A percentile compares a stretch with the other conserved stretches of the same genome.
Conservation (phyloP, 2,113 vertebrate genomes). For the Delphinus delphis region DNA sequence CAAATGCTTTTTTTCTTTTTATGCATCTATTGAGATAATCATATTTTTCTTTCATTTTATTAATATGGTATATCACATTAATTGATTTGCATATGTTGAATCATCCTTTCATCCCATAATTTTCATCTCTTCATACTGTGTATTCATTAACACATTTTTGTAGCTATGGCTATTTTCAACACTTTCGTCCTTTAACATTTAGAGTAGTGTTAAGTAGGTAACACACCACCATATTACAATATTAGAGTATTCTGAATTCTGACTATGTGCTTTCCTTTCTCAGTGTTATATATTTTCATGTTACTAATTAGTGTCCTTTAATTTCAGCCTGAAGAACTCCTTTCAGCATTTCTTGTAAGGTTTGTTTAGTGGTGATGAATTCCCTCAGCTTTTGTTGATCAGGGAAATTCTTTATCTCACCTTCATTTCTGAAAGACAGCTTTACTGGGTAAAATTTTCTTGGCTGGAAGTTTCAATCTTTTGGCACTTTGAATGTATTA, state of each 20-base stretch:
- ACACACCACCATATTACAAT: not conserved
- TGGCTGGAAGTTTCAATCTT: not conserved
- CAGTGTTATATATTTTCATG: not conserved
- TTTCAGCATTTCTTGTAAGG: not conserved
- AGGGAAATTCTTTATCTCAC: not conserved
- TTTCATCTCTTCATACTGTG: not conserved
- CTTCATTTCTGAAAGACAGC: not conserved
- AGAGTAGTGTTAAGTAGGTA: not conserved
- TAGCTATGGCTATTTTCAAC: not conserved
- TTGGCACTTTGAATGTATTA: not conserved
- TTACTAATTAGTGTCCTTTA: not conserved
- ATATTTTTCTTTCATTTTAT: not conserved
- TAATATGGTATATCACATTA: not conserved
- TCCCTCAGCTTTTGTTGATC: not conserved
- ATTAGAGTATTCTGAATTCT: not conserved
- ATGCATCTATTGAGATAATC: not conserved
- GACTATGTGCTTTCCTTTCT: not conserved
- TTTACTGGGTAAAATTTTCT: not conserved
- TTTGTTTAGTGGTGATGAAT: not conserved
- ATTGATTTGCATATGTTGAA: not conserved
- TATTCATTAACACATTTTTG: not conserved
- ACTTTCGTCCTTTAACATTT: not conserved
- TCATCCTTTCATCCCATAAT: not conserved
- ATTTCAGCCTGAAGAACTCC: not conserved
- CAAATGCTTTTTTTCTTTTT: not conserved